Evolutionary conservation across 2,888 invertebrate species (phyloP).

Genomic region (Limnephilus lunatus): DNA sequence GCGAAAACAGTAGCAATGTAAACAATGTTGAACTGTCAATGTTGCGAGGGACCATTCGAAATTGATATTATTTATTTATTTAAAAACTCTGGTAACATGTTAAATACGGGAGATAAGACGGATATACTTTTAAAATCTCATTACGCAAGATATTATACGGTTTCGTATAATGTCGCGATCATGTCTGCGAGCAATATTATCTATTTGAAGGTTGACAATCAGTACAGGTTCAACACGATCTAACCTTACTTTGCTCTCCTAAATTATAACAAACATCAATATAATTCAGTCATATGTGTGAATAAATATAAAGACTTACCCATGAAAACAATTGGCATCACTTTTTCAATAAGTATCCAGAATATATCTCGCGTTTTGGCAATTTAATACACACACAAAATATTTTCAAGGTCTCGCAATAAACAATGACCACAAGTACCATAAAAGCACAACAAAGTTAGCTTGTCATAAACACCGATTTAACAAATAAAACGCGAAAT

Average conservation of each 20-base stretch:
- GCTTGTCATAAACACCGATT: constrained; percentile 19
- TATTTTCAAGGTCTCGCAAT: constrained; percentile 63
- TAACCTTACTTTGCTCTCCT: constrained; percentile 57
- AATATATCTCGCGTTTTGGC: constrained; percentile 47
- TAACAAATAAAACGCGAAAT: constrained; percentile 23
- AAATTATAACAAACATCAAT: constrained; percentile 35
- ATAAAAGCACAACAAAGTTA: constrained; percentile 47
- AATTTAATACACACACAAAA: constrained; percentile 54
- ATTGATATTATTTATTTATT: background rate
- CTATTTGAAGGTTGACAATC: constrained; percentile 60
- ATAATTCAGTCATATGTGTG: background rate
- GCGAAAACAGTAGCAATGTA: constrained; percentile 63
- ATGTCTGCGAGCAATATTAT: constrained; percentile 43
- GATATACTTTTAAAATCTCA: constrained; percentile 26
- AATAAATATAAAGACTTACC: constrained; percentile 53
- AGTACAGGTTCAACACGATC: constrained; percentile 49
- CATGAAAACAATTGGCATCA: constrained; percentile 49
- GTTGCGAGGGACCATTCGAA: constrained; percentile 45
- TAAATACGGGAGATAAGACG: background rate
- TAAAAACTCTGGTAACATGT: background rate
- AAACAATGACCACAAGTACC: constrained; percentile 59
- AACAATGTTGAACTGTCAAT: constrained; percentile 59
- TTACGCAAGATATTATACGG: constrained; percentile 46
- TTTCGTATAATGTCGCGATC: constrained; percentile 25
- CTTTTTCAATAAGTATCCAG: constrained; percentile 46